Evolutionary conservation across 2,797 vertebrate genomes (phyloP), one percentile per base, ranked within the genome.

Genomic region (Epinephelus awoara): DNA sequence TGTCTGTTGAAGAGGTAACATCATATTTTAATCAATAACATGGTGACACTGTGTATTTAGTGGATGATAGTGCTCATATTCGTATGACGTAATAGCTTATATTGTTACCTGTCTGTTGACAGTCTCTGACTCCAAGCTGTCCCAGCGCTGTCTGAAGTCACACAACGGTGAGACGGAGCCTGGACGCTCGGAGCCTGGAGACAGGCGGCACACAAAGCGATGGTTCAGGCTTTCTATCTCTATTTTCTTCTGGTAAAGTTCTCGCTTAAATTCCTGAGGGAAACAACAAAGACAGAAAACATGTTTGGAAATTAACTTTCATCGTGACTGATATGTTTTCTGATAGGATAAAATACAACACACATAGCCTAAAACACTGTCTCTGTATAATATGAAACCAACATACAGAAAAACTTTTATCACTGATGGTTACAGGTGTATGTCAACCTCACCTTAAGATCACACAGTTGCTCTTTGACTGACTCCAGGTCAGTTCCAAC

Each of bases 191-290:
- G 86, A 49, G 5, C 90, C 94, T 11, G 93, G 91, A 62, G 95
- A 92, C 68, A 96, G 92, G 6, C 93, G 93, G 75, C 94, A 96
- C 82, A 95, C 94, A 63, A 83, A 92, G 61, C 92, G 94, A 83
- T 96, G 96, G 86, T 94, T 95, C 77, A 96, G 90, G 72, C 96
- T 97, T 87, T 98, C 97, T 57, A 97, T 95, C 1, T 98, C 97
- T 40, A 97, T 97, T 89, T 97, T 96, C 93, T 96, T 95, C 93
- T 97, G 97, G 87, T 98, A 97, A 29, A 98, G 95, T 84, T 98
- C 96, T 58, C 95, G 80, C 90, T 97, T 98, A 89, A 97, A 97
- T 78, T 95, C 96, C 97, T 98, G 89, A 64, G 70, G 14, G 13
- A 66, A 74, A 79, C 11, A 63, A 62, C 1, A 12, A 40, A 49